Evolutionary conservation across 2,113 vertebrate species (phyloP).

Genomic region (Tretioscincus oriximinensis): DNA sequence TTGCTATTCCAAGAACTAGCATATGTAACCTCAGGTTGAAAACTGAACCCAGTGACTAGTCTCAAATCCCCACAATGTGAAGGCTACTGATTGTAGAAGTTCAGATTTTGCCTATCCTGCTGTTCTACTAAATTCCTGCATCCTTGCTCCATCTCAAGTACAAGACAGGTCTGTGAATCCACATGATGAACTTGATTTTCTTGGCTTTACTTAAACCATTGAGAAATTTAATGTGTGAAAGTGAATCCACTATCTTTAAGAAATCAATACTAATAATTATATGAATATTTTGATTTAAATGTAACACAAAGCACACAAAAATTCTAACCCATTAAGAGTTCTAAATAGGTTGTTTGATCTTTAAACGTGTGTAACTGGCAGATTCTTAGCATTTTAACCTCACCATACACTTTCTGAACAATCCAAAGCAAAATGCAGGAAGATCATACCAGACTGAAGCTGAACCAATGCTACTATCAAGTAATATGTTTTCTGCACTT

Average conservation of each 20-base stretch:
- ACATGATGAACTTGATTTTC: background rate
- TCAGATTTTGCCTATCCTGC: background rate
- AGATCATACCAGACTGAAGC: no score
- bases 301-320: background rate
- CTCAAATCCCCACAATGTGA: background rate
- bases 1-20: constrained; percentile 1
- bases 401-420: background rate
- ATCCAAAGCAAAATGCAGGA: background rate
- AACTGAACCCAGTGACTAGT: background rate
- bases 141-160: background rate
- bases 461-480: no score
- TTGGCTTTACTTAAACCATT: background rate
- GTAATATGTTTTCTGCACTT: no score
- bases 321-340: background rate
- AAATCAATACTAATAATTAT: background rate
- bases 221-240: background rate
- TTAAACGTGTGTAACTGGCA: background rate
- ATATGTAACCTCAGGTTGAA: constrained; percentile 6
- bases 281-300: background rate
- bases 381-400: background rate
- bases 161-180: background rate
- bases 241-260: background rate
- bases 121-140: constrained; percentile 14
- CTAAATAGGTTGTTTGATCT: background rate
- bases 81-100: background rate